Evolutionary conservation across 2,888 invertebrate species (phyloP), one percentile per base, ranked within the genome.

Genomic region (Proisotoma minuta): DNA sequence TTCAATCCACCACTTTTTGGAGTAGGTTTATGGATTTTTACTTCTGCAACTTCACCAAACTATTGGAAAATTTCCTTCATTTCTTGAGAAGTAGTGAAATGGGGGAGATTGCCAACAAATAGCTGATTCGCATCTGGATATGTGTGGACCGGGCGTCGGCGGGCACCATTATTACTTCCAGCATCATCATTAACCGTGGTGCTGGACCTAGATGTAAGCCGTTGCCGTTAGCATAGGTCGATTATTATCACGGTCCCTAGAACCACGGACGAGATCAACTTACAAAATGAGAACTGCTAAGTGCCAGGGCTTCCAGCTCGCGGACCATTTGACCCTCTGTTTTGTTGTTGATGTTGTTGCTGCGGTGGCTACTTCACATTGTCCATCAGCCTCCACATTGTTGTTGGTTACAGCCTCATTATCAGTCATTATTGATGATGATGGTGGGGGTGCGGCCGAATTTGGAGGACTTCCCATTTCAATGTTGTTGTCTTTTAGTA

Each of bases 71-170:
- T 81, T 63, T 84, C 75, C 68, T 88, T 87, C 72, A 97, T 82
- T 75, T 92, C 91, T 15, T 87, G 85, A 78, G 92, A 92, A 1
- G 88, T 86, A 57, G 92, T 92, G 73, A 84, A 84, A 76, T 89
- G 91, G 53, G 96, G 95, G 76, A 97, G 82, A 80, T 95, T 96
- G 62, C 96, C 96, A 76, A 97, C 84, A 81, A 97, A 97, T 74
- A 97, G 82, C 79, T 97, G 96, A 77, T 94, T 90, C 74, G 86
- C 87, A 79, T 96, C 96, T 54, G 87, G 85, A 79, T 87, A 89
- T 66, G 82, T 82, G 52, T 73, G 70, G 57, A 74, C 70, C 63
- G 73, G 72, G 24, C 76, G 71, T 26, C 75, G 67, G 26, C 74
- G 66, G 49, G 75, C 75, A 48, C 75, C 75, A 68, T 76, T 75